Evolutionary conservation across 2,888 invertebrate species (phyloP).

Genomic region (Theodoxus fluviatilis): DNA sequence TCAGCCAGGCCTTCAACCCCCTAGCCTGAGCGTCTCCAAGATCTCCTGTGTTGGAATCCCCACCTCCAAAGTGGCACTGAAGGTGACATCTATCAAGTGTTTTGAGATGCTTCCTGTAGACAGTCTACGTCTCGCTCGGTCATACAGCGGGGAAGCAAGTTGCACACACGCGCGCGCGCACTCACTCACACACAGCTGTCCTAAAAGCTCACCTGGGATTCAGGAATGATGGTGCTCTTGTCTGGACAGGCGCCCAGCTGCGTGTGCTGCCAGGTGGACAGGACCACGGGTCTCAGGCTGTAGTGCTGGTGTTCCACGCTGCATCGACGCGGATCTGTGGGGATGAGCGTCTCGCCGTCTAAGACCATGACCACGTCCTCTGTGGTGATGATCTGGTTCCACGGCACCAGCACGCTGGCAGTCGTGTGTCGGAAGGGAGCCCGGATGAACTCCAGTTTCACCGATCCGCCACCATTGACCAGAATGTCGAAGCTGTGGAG

Average conservation of each 20-base stretch:
- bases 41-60: too few species aligned
- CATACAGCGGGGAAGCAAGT: too few species aligned
- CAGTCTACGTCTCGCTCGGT: too few species aligned
- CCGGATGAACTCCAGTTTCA: conserved; percentile 93
- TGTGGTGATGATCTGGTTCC: conserved; percentile 89
- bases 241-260: conserved; percentile 65
- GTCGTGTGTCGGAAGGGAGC: conserved; percentile 80
- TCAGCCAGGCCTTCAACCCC: too few species aligned
- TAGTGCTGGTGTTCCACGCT: conserved; percentile 57
- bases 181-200: too few species aligned
- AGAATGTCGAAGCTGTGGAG: conserved; percentile 91
- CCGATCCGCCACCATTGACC: conserved; percentile 97
- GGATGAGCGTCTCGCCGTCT: conserved; percentile 36
- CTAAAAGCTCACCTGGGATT: conserved; percentile 61
- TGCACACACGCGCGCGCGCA: too few species aligned
- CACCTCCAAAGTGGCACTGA: too few species aligned
- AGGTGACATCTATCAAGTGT: too few species aligned
- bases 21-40: too few species aligned
- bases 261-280: conserved; percentile 65
- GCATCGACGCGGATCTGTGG: conserved; percentile 62
- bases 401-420: conserved; percentile 73
- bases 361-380: conserved; percentile 55
- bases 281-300: conserved; percentile 56
- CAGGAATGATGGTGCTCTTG: conserved; percentile 62
- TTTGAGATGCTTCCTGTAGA: too few species aligned